Base-by-base conservation (phyloP, 2,113 vertebrate genomes). In the Tympanuchus pallidicinctus region DNA sequence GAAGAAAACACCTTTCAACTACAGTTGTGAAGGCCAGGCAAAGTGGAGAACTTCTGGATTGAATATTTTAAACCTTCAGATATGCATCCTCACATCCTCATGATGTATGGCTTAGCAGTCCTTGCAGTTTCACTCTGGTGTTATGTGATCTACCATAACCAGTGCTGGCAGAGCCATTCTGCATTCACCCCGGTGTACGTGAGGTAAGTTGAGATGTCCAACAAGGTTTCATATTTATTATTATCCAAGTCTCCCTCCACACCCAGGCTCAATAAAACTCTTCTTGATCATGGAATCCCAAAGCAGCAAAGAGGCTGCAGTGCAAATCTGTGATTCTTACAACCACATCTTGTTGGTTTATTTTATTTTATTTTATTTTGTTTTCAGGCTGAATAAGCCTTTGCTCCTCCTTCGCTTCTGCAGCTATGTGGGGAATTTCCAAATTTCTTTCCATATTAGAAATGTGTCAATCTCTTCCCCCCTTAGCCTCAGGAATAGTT, bases 81-180 rank as follows among this genome's bases (percentile, higher is more conserved):
- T 52, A n/a, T 45, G 14, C 17, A 40, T 38, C 63, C 63, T 56
- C 27, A 82, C 17, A n/a, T 10, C 22, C 18, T 17, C 6, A 3
- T 8, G 10, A 32, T 32, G 1, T 19, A 24, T 43, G 45, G 45
- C 17, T 17, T 34, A 6, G 27, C 16, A 27, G 36, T 52, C 20
- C 20, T 74, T 52, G 42, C 36, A 5, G 12, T 36, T 42, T 50
- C 69, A 38, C 13, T 2, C 1, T 72, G 32, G 25, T 42, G 25
- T 50, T 50, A 36, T 0, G 1, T 36, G 8, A 8, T 59, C 5
- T 32, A 43, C 20, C 30, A 5, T 8, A 19, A 20, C 13, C 61
- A 32, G 13, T 17, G 7, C 12, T 15, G 32, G 8, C 1, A 2
- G 52, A 43, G 8, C 13, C 22, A 45, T 32, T 60, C 52, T 30